Evolutionary conservation across 2,113 vertebrate genomes (phyloP).

Genomic region (Actinemys pallida): DNA sequence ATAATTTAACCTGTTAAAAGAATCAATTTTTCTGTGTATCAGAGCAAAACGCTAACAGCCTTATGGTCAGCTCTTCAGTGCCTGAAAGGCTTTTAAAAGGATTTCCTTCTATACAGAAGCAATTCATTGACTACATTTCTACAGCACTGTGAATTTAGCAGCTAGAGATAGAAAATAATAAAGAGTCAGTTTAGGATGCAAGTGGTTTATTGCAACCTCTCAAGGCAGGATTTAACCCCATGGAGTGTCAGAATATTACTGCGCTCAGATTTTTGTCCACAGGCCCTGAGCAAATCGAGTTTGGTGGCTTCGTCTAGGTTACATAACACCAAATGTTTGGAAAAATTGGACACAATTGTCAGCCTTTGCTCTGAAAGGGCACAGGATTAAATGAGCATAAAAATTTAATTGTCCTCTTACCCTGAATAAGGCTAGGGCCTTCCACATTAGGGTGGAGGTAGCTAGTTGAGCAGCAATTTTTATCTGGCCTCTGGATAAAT

Average conservation of each 20-base stretch:
- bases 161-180: constrained; percentile 40
- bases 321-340: constrained; percentile 61
- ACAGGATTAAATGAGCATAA: constrained; percentile 72
- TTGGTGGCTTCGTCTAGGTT: constrained; percentile 50
- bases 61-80: constrained; percentile 10
- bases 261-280: neutral
- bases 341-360: constrained; percentile 58
- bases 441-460: constrained; percentile 59
- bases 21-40: constrained; percentile 77
- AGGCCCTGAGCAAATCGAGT: constrained; percentile 42
- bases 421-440: constrained; percentile 43
- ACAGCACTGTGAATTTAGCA: neutral
- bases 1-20: constrained; percentile 74
- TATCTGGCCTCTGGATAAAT: constrained; percentile 68
- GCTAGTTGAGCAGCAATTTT: constrained; percentile 70
- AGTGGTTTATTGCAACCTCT: constrained; percentile 21
- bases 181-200: neutral
- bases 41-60: constrained; percentile 67
- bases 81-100: constrained; percentile 48
- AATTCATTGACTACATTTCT: neutral
- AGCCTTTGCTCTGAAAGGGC: constrained; percentile 64
- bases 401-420: constrained; percentile 70
- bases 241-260: constrained; percentile 23
- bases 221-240: constrained; percentile 50
- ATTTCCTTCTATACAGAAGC: constrained; percentile 13